Base-by-base conservation (phyloP, 2,113 vertebrate genomes). In the Gracilinanus agilis region DNA sequence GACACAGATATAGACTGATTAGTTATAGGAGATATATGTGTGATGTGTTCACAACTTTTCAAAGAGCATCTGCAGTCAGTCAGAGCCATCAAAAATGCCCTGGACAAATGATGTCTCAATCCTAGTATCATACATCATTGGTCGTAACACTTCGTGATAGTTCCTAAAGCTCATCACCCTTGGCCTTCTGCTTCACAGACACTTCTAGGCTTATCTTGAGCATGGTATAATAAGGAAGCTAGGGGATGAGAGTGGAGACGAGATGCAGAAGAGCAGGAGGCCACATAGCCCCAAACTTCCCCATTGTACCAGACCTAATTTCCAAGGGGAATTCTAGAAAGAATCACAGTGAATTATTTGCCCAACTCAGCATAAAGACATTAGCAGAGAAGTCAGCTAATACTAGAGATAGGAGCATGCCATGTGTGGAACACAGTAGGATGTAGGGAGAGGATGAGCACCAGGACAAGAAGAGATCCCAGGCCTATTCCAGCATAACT, bases 1-100 rank as follows among this genome's bases (percentile, higher is more conserved):
- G 55, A 58, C 55, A 21, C 1, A 24, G 55, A 44, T 53, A 0
- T 91, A 88, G 53, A 54, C 55, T 88, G 54, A 96, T 90, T 67
- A 75, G n/a, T 93, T 19, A 92, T 54, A 40, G 29, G 53, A 93
- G 90, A 92, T 55, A 92, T 75, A 55, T 56, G 4, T 61, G 29
- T 94, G n/a, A 75, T 88, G 0, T 93, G 54, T 55, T 49, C 3
- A 29, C 55, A 94, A 49, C 94, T 92, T 89, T 95, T 90, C 54
- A 92, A 21, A 75, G 90, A 91, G 88, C 53, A 24, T 89, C 53
- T 90, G 19, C 92, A 54, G 44, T 91, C 49, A 90, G 55, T 92
- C n/a, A 49, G 49, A 49, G 49, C 16, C 34, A 94, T 96, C 89
- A 54, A 95, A 55, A 93, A 90, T 92, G 54, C 92, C 10, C 24